Evolutionary conservation across 2,888 invertebrate genomes (phyloP), one percentile per base, ranked within the genome.

Genomic region (Chloroclysta siterata): DNA sequence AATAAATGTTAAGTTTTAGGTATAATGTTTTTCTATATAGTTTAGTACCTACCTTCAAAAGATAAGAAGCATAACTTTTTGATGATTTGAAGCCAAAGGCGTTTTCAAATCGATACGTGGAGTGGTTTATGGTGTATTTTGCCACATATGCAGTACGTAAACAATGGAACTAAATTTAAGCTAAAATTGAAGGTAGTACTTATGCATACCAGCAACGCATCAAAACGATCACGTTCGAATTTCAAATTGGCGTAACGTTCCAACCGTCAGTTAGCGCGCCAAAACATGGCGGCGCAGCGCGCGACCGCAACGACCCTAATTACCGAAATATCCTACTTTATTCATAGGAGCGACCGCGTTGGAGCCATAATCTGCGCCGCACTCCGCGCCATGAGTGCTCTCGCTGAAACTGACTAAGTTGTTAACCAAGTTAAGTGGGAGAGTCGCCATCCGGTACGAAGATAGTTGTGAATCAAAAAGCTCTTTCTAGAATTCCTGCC

Each of bases 291-390:
- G 42, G 50, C 17, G 42, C 53, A 10, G 11, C 17, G 33, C 22
- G 52, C 53, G 53, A 48, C 53, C 60, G 17, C 60, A 53, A 39
- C 53, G 29, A 41, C 60, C 60, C 60, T 60, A 60, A 60, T 60
- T 60, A 60, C 60, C 53, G 60, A 46, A 53, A 60, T 60, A 60
- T 60, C 53, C 48, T 60, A 60, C 53, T 60, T 60, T 60, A 60
- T 60, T 48, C 60, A 60, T 48, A 48, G 60, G 15, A 53, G 60
- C 60, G 53, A 60, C 59, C 60, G 53, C 60, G 48, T 47, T 48
- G 14, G 36, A 36, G 47, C 28, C 17, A 47, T 33, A 33, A 53
- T 33, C 47, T 28, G 33, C 44, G 46, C 52, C 22, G 22, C 3
- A 22, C 22, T 22, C 53, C 53, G 28, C 14, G 22, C 48, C 60